These are phyloP conservation scores for Pelecanus crispus DNA, from an alignment of 2,113 vertebrate genomes.

Conservation along the genomic window DNA sequence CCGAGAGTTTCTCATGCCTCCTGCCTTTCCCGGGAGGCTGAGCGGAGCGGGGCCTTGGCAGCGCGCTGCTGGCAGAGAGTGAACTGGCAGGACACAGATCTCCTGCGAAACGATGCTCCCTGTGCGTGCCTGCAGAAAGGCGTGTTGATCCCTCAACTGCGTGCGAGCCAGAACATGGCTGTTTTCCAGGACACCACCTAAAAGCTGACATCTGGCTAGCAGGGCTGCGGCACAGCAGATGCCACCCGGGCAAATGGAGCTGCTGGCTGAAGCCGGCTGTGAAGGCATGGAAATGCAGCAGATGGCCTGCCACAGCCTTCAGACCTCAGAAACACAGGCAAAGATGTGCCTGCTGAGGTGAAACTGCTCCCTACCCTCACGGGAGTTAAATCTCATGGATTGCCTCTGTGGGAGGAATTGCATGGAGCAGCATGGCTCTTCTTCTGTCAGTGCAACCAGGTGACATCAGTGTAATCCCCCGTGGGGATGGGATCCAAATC, in stretches of 20 bases:
- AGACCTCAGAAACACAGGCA: neutral
- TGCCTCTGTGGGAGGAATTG: neutral
- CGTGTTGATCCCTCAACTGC: neutral
- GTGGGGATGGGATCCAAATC: neutral
- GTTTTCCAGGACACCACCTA: neutral
- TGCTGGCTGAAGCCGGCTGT: neutral
- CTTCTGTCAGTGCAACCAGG: neutral
- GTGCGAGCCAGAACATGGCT: neutral
- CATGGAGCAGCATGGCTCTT: fast-evolving
- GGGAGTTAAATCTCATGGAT: neutral
- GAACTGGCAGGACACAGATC: neutral
- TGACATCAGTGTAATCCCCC: neutral
- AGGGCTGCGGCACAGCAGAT: neutral
- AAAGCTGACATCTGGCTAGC: neutral
- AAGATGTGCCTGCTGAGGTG: neutral
- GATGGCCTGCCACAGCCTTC: neutral
- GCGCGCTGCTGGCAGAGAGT: fast-evolving
- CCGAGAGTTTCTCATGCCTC: neutral
- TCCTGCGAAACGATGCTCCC: neutral
- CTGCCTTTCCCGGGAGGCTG: neutral
- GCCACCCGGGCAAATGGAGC: neutral
- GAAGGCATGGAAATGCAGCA: neutral
- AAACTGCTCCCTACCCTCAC: neutral
- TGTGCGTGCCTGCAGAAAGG: neutral
- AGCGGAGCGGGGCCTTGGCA: neutral